phyloP scores from a whole-genome alignment of 1,140 invertebrate genomes.

The Stegodyphus mimosarum region DNA sequence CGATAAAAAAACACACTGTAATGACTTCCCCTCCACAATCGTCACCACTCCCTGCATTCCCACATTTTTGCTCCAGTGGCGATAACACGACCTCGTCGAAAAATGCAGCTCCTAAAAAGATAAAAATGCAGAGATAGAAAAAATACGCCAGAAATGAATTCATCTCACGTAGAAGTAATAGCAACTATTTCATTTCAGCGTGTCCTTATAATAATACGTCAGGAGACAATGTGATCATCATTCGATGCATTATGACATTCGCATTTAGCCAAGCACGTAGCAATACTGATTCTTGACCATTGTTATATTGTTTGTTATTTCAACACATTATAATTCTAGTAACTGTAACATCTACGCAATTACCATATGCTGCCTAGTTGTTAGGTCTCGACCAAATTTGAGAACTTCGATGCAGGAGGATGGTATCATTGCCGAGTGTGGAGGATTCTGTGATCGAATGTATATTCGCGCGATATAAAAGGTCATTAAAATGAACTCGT shows the following conservation, averaged over 20 bases:
- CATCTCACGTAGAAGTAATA: not conserved
- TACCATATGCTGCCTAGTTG: too few species aligned
- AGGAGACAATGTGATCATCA: not conserved
- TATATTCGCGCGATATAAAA: too few species aligned
- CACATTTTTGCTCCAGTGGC: not conserved
- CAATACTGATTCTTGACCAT: not conserved
- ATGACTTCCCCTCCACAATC: not conserved
- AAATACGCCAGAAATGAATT: not conserved
- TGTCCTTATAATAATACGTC: not conserved
- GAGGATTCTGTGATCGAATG: too few species aligned
- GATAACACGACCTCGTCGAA: not conserved
- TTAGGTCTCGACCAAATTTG: too few species aligned
- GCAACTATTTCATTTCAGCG: not conserved
- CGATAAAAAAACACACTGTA: not conserved
- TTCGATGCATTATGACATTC: not conserved
- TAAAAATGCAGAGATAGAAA: not conserved
- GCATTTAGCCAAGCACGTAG: not conserved
- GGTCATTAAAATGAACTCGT: too few species aligned
- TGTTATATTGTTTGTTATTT: constrained; percentile 3
- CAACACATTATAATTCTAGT: not conserved
- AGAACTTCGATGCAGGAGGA: too few species aligned
- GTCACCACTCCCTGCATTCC: not conserved
- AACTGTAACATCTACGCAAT: too few species aligned
- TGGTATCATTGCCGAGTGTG: too few species aligned
- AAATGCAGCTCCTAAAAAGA: not conserved